Conservation (phyloP, 2,888 invertebrate species). For the Pollenia angustigena region DNA sequence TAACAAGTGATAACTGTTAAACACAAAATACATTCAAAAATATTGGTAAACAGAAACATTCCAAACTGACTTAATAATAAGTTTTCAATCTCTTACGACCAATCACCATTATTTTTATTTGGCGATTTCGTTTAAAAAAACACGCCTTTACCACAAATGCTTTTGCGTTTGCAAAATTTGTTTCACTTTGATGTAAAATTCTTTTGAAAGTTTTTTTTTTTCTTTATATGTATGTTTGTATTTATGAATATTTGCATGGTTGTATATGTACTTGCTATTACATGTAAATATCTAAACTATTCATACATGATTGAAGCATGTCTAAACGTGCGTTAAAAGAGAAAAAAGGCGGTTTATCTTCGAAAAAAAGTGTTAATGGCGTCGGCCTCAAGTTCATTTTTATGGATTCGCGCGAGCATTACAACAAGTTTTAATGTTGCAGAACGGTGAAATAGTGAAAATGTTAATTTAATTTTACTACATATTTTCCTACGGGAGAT, state of each 20-base stretch:
- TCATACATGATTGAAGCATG: conserved; percentile 54
- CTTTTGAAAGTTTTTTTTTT: conserved; percentile 21
- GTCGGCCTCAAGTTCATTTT: conserved; percentile 78
- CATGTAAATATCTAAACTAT: not conserved
- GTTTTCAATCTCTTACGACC: too few species aligned
- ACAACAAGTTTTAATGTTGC: conserved; percentile 80
- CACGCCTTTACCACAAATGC: not conserved
- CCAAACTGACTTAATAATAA: too few species aligned
- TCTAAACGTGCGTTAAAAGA: conserved; percentile 58
- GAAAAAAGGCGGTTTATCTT: conserved; percentile 32
- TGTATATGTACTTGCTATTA: not conserved
- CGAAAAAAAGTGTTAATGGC: conserved; percentile 78
- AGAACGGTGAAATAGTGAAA: conserved; percentile 79
- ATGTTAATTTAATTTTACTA: conserved; percentile 62
- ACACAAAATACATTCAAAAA: too few species aligned
- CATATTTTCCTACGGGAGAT: not conserved
- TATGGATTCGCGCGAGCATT: conserved; percentile 80
- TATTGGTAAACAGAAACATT: too few species aligned
- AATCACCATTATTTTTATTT: too few species aligned
- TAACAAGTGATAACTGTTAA: too few species aligned
- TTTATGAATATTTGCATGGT: not conserved
- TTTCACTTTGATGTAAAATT: conserved; percentile 39
- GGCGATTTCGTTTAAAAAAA: too few species aligned
- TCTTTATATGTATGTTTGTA: not conserved
- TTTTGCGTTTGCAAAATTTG: not conserved